Percentiles rank a stretch among this genome's conserved stretches.
These are phyloP conservation scores for Zaprionus inermis DNA, from an alignment of 1,140 invertebrate species.

Conservation along the genomic window DNA sequence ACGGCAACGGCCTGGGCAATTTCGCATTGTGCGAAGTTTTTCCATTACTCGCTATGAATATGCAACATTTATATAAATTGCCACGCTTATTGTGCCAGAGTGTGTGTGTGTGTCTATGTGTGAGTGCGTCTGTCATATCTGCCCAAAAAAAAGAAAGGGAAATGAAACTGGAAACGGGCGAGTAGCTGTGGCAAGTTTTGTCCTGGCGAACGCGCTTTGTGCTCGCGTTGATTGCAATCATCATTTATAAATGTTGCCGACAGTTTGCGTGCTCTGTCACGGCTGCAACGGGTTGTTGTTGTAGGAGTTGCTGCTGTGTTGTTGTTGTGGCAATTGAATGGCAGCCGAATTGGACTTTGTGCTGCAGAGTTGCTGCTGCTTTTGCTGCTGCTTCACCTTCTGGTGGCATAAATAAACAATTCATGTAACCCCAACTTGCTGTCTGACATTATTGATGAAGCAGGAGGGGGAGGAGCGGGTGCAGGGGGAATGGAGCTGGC, in stretches of 20 bases:
- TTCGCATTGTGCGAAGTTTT: constrained; percentile 70
- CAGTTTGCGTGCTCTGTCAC: constrained; percentile 59
- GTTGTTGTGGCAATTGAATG: constrained; percentile 13
- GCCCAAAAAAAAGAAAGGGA: constrained; percentile 46
- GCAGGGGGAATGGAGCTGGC: background rate
- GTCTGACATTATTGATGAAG: constrained; percentile 34
- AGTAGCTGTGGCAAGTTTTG: constrained; percentile 33
- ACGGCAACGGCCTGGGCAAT: constrained; percentile 34
- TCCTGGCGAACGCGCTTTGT: constrained; percentile 57
- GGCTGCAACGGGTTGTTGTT: constrained; percentile 32
- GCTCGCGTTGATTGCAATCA: constrained; percentile 78
- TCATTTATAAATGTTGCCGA: constrained; percentile 82
- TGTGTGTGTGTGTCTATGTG: constrained; percentile 31
- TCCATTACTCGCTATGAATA: constrained; percentile 76
- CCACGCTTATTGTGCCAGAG: constrained; percentile 63
- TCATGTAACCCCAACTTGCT: constrained; percentile 40
- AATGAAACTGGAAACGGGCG: background rate
- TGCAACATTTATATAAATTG: constrained; percentile 82
- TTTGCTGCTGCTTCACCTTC: constrained; percentile 18
- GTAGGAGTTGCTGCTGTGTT: constrained; percentile 5
- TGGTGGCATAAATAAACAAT: constrained; percentile 71
- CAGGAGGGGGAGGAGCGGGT: background rate
- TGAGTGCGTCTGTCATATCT: constrained; percentile 66
- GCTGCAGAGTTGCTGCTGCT: constrained; percentile 6
- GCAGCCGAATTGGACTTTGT: constrained; percentile 24